Percentiles rank a stretch among this genome's conserved stretches.
Conservation (phyloP, 53 echinoderm and acorn worm genomes). For the Zoroaster sp. region DNA sequence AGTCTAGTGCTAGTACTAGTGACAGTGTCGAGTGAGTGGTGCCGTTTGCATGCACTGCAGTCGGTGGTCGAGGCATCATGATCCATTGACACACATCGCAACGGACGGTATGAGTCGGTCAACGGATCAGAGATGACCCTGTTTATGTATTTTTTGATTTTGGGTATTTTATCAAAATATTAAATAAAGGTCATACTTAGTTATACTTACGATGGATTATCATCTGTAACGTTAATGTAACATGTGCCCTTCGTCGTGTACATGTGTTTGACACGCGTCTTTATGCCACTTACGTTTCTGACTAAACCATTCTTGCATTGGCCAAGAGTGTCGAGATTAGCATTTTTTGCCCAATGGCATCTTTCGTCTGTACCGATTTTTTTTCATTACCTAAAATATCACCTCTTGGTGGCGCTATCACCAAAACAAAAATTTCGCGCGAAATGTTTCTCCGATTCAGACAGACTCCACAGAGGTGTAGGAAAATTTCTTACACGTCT, state of each 20-base stretch:
- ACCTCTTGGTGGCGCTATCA: slow-evolving; percentile 39
- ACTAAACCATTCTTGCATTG: not conserved
- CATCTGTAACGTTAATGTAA: too few relatives aligned
- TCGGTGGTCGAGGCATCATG: too few relatives aligned
- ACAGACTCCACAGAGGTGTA: not conserved
- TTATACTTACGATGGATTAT: not conserved
- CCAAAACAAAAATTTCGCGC: slow-evolving; percentile 51
- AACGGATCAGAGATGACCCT: too few relatives aligned
- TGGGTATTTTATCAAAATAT: not conserved
- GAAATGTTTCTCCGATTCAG: not conserved
- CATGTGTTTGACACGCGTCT: not conserved
- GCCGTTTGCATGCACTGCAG: too few relatives aligned
- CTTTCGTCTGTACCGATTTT: not conserved
- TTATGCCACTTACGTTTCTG: not conserved
- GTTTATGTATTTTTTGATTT: too few relatives aligned
- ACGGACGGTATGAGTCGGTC: too few relatives aligned
- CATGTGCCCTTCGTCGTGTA: too few relatives aligned
- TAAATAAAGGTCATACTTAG: not conserved
- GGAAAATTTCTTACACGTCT: not conserved
- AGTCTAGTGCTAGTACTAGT: too few relatives aligned
- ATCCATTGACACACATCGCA: too few relatives aligned
- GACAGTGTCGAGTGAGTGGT: too few relatives aligned
- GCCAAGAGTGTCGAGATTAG: not conserved
- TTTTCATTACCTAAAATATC: not conserved
- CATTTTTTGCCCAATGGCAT: slow-evolving; percentile 3